These are phyloP conservation scores for Pyrochroa serraticornis DNA, from an alignment of 2,888 invertebrate species.

Conservation along the genomic window DNA sequence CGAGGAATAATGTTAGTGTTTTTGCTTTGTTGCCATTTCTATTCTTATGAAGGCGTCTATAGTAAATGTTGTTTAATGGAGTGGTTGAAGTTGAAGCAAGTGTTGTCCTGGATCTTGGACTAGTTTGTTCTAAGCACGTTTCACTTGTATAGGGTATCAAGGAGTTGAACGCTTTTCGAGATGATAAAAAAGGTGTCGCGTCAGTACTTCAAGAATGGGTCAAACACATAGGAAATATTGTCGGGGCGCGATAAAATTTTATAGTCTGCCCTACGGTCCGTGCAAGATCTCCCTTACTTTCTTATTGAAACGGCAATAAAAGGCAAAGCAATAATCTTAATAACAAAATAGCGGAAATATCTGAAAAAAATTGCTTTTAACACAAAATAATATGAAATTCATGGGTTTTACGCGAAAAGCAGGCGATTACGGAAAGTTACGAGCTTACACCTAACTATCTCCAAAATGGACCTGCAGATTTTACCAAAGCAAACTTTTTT, in stretches of 20 bases:
- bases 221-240: slow-evolving; percentile 18
- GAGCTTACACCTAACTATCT: too few relatives aligned
- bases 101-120: neutral
- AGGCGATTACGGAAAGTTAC: too few relatives aligned
- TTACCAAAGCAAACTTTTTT: too few relatives aligned
- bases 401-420: too few relatives aligned
- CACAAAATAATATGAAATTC: too few relatives aligned
- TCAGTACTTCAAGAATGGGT: slow-evolving; percentile 18
- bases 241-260: slow-evolving; percentile 20
- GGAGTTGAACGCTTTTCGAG: slow-evolving; percentile 16
- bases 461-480: too few relatives aligned
- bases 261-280: slow-evolving; percentile 7
- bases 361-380: too few relatives aligned
- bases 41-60: neutral
- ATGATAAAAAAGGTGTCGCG: slow-evolving; percentile 29
- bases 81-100: neutral
- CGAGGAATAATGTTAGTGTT: neutral
- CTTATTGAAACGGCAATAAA: too few relatives aligned
- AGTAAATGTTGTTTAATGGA: neutral
- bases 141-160: slow-evolving; percentile 26
- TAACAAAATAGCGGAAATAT: too few relatives aligned
- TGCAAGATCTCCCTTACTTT: neutral
- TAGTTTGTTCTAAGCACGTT: slow-evolving; percentile 20
- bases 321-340: too few relatives aligned
- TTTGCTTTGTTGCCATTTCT: neutral